Conservation (phyloP, 2,113 vertebrate genomes). For the Hymenochirus boettgeri region DNA sequence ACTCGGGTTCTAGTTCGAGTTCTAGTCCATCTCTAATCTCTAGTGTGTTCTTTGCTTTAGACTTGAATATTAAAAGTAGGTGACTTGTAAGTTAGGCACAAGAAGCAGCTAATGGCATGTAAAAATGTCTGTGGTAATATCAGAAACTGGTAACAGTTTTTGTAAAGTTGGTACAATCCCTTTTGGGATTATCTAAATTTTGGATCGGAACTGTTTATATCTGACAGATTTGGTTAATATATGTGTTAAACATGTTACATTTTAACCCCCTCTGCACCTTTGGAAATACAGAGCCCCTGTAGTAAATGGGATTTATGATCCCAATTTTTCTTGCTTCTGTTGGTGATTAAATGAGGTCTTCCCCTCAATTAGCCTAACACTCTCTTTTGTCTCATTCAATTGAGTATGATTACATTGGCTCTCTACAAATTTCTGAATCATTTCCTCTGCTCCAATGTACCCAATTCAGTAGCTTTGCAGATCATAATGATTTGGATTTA, state of each 20-base stretch:
- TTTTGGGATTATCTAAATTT: too few species aligned
- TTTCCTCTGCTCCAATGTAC: slow-evolving; percentile 33
- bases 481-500: slow-evolving; percentile 37
- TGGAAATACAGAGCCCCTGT: slow-evolving; percentile 9
- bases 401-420: slow-evolving; percentile 38
- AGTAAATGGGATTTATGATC: slow-evolving; percentile 37
- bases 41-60: too few species aligned
- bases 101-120: too few species aligned
- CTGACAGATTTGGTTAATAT: too few species aligned
- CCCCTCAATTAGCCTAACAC: slow-evolving; percentile 40
- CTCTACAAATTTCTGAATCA: slow-evolving; percentile 34
- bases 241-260: slow-evolving; percentile 14
- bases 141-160: too few species aligned
- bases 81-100: too few species aligned
- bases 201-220: too few species aligned
- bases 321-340: slow-evolving; percentile 26
- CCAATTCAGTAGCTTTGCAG: slow-evolving; percentile 20
- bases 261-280: slow-evolving; percentile 4
- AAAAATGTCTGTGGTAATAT: too few species aligned
- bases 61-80: too few species aligned
- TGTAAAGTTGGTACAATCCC: too few species aligned
- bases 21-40: too few species aligned
- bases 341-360: slow-evolving; percentile 40
- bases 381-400: slow-evolving; percentile 38
- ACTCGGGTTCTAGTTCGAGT: too few species aligned